Conservation (phyloP, 2,888 invertebrate species). For the Drosophila demipolita region DNA sequence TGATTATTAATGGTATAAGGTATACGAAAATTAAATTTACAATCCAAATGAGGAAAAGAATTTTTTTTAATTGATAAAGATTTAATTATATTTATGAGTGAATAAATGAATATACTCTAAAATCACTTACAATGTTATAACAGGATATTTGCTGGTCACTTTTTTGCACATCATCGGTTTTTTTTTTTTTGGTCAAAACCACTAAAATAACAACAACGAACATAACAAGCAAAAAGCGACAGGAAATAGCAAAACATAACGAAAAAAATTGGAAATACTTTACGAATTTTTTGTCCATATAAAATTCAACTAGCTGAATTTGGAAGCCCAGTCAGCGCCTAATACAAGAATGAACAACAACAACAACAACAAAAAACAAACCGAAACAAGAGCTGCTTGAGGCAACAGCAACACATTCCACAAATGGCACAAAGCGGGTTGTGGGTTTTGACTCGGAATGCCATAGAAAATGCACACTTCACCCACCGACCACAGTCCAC, state of each 20-base stretch:
- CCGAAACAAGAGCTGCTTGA: conserved; percentile 15
- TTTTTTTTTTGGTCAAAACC: conserved; percentile 61
- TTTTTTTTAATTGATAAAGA: background rate
- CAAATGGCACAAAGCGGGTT: conserved; percentile 38
- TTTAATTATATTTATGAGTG: background rate
- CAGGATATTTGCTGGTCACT: conserved; percentile 17
- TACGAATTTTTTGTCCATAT: conserved; percentile 31
- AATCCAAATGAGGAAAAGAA: background rate
- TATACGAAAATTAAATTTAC: background rate
- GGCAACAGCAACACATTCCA: conserved; percentile 42
- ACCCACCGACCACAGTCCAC: too few species aligned
- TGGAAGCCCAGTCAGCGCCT: conserved; percentile 17
- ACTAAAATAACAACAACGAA: conserved; percentile 53
- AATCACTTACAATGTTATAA: background rate
- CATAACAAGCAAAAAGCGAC: conserved; percentile 12
- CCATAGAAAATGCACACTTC: conserved; percentile 13
- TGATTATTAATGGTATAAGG: background rate
- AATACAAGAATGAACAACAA: conserved; percentile 20
- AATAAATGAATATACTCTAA: background rate
- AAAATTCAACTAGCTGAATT: conserved; percentile 49
- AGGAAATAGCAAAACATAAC: conserved; percentile 48
- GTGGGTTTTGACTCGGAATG: conserved; percentile 9
- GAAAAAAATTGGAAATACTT: conserved; percentile 42
- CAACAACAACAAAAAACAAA: background rate
- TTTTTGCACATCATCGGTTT: background rate